These are phyloP conservation scores for Tetramorium bicarinatum DNA, from an alignment of 2,888 invertebrate genomes.

Conservation along the genomic window DNA sequence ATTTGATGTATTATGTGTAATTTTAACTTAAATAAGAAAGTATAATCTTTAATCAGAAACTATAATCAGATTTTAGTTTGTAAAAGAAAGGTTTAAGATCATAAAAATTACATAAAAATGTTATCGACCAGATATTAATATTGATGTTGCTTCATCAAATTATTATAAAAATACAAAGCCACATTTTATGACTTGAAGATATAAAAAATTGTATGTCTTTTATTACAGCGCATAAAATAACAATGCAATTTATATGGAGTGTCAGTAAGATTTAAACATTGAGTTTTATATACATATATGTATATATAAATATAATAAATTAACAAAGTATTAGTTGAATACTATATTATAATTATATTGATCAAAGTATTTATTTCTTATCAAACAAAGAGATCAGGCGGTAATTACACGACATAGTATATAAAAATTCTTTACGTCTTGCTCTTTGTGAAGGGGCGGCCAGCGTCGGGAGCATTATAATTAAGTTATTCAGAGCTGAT, in stretches of 20 bases:
- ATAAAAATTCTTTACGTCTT: slow-evolving; percentile 63
- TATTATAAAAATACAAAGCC: neutral
- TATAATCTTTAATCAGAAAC: too few relatives aligned
- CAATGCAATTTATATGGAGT: neutral
- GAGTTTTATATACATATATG: neutral
- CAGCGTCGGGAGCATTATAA: slow-evolving; percentile 64
- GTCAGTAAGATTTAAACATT: neutral
- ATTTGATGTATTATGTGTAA: neutral
- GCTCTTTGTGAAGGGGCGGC: neutral
- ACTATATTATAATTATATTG: slow-evolving; percentile 2
- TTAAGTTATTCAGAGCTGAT: slow-evolving; percentile 68
- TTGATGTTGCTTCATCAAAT: neutral
- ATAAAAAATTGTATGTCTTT: neutral
- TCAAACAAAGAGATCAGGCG: neutral
- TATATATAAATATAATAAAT: neutral
- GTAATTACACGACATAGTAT: slow-evolving; percentile 21
- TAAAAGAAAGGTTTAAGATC: neutral
- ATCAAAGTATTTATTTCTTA: neutral
- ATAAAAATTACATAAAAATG: neutral
- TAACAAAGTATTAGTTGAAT: neutral
- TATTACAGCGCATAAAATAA: neutral
- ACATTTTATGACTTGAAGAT: neutral
- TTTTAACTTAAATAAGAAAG: neutral
- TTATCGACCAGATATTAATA: neutral
- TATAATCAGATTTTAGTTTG: neutral